A percentile compares a stretch with the other conserved stretches of the same genome.
Conservation (phyloP, 2,888 invertebrate species). For the Cheilosia variabilis region DNA sequence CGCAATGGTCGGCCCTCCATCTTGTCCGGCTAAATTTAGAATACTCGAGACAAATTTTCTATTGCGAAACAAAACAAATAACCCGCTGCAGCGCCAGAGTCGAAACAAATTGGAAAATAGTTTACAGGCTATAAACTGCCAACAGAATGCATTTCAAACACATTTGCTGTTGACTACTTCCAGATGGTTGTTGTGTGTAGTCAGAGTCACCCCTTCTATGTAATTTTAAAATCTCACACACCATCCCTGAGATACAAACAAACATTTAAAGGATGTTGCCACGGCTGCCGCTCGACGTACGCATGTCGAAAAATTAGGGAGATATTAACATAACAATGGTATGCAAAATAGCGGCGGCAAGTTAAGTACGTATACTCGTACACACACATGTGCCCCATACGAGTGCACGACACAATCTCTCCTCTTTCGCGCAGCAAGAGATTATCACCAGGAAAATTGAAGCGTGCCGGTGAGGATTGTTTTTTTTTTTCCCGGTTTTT, state of each 20-base stretch:
- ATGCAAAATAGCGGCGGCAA: conserved; percentile 25
- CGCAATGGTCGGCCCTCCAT: too few relatives aligned
- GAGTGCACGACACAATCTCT: conserved; percentile 14
- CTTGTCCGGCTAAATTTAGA: too few relatives aligned
- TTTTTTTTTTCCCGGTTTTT: not conserved
- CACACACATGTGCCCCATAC: conserved; percentile 3
- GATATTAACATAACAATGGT: conserved; percentile 59
- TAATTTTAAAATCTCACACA: not conserved
- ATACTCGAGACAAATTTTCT: too few relatives aligned
- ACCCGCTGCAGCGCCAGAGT: not conserved
- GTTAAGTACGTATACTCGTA: conserved; percentile 7
- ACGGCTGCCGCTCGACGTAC: conserved; percentile 31
- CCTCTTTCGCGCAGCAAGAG: conserved; percentile 19
- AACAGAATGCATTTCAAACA: not conserved
- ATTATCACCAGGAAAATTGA: conserved; percentile 34
- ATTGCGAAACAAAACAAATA: too few relatives aligned
- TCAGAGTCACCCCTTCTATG: not conserved
- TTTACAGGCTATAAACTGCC: conserved; percentile 16
- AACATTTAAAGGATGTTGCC: conserved; percentile 24
- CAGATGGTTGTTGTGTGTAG: conserved; percentile 3
- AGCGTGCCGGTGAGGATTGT: conserved; percentile 40
- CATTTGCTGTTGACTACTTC: conserved; percentile 3
- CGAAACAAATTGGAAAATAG: conserved; percentile 22
- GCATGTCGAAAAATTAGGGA: conserved; percentile 54
- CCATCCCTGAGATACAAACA: conserved; percentile 14